These are phyloP conservation scores for Oedothorax gibbosus DNA, from an alignment of 1,140 invertebrate species.

Conservation along the genomic window DNA sequence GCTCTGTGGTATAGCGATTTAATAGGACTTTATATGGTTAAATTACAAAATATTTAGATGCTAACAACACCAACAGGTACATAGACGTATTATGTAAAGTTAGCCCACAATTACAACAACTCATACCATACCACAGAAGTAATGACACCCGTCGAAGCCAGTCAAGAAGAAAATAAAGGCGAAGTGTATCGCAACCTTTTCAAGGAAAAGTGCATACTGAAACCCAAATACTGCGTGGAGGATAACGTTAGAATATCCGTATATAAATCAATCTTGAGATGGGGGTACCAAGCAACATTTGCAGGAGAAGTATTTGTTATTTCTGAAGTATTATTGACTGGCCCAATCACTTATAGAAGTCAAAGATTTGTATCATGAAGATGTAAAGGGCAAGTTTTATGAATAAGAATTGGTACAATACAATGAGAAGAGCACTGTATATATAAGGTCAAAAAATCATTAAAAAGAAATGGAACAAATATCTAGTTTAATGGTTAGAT, in stretches of 20 bases:
- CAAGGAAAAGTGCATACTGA: neutral
- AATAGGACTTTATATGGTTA: slow-evolving; percentile 65
- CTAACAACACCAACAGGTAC: slow-evolving; percentile 61
- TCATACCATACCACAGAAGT: slow-evolving; percentile 60
- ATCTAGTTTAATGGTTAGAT: slow-evolving; percentile 14
- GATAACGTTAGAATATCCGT: slow-evolving; percentile 7
- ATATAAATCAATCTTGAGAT: slow-evolving; percentile 3
- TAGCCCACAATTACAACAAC: slow-evolving; percentile 65
- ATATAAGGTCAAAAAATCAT: slow-evolving; percentile 22
- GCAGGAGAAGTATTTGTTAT: neutral
- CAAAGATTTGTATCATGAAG: slow-evolving; percentile 55
- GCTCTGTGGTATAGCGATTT: slow-evolving; percentile 65
- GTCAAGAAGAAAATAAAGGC: slow-evolving; percentile 11
- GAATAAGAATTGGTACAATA: slow-evolving; percentile 46
- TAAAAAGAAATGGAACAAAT: neutral
- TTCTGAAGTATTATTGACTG: neutral
- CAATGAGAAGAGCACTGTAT: slow-evolving; percentile 7
- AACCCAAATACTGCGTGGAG: neutral
- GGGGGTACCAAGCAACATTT: slow-evolving; percentile 12
- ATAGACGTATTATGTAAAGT: slow-evolving; percentile 61
- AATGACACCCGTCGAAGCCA: slow-evolving; percentile 60
- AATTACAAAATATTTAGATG: slow-evolving; percentile 65
- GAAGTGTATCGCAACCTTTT: neutral
- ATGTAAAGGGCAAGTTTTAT: slow-evolving; percentile 50
- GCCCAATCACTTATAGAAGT: slow-evolving; percentile 49